These are phyloP conservation scores for Tympanuchus pallidicinctus DNA, from an alignment of 2,113 vertebrate species.

Conservation along the genomic window DNA sequence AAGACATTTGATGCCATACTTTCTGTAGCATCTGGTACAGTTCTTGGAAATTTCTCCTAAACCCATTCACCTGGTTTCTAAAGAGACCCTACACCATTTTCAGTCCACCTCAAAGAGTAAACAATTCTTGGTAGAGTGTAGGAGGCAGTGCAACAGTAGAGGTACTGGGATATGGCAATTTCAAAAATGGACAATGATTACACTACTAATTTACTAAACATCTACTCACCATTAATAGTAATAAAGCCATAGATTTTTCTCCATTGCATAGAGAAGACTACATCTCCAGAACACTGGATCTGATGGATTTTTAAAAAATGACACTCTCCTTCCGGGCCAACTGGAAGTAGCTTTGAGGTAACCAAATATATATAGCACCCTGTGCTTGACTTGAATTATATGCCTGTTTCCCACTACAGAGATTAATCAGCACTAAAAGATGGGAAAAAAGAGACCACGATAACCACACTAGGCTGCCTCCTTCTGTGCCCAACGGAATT, in stretches of 20 bases:
- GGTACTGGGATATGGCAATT: background rate
- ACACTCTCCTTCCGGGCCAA: background rate
- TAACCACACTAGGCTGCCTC: background rate
- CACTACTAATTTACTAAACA: no score
- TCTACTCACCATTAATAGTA: background rate
- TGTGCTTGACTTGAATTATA: background rate
- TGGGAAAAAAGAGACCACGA: background rate
- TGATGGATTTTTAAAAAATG: background rate
- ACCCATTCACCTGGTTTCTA: background rate
- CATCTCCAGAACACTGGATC: background rate
- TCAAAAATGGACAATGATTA: background rate
- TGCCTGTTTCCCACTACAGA: background rate
- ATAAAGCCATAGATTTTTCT: background rate
- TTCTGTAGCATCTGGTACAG: background rate
- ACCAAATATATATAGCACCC: background rate
- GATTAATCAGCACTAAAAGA: background rate
- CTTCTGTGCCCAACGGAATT: background rate
- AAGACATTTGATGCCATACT: background rate
- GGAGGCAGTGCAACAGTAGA: background rate
- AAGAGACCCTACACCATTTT: background rate
- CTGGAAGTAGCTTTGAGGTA: background rate
- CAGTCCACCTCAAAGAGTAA: background rate
- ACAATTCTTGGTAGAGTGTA: background rate
- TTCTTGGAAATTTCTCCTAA: background rate
- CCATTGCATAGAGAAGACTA: background rate